Conservation (phyloP, 2,113 vertebrate genomes). For the Anhinga rufa region DNA sequence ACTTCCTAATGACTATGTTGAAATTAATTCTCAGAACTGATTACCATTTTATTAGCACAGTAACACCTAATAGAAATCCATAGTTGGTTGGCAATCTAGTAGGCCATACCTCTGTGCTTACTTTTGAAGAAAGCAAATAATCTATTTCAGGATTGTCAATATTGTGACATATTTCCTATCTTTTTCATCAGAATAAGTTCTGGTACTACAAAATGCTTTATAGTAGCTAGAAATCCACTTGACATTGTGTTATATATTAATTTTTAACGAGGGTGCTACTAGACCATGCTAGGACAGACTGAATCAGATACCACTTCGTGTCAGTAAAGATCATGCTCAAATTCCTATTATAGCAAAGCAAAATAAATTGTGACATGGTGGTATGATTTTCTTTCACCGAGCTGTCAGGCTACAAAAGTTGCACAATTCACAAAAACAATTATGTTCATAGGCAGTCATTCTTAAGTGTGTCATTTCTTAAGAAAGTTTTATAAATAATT, state of each 20-base stretch:
- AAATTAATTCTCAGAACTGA: slow-evolving; percentile 5
- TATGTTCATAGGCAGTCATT: not conserved
- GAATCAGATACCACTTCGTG: not conserved
- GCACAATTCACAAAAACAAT: not conserved
- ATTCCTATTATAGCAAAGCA: not conserved
- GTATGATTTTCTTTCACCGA: not conserved
- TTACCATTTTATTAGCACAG: not conserved
- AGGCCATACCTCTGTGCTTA: not conserved
- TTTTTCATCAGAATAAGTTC: not conserved
- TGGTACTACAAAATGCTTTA: not conserved
- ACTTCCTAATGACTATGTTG: not conserved
- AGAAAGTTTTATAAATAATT: not conserved
- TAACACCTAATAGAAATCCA: not conserved
- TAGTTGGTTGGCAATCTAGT: not conserved
- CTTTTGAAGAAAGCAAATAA: not conserved
- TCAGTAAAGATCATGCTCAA: not conserved
- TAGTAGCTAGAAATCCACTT: not conserved
- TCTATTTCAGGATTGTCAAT: not conserved
- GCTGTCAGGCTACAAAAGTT: not conserved
- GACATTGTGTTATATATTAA: not conserved
- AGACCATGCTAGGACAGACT: not conserved
- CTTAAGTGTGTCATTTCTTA: not conserved
- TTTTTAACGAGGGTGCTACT: not conserved
- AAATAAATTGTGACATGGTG: not conserved
- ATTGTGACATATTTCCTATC: not conserved